These are phyloP conservation scores for Octodon degus DNA, from an alignment of 2,113 vertebrate species.

Conservation along the genomic window DNA sequence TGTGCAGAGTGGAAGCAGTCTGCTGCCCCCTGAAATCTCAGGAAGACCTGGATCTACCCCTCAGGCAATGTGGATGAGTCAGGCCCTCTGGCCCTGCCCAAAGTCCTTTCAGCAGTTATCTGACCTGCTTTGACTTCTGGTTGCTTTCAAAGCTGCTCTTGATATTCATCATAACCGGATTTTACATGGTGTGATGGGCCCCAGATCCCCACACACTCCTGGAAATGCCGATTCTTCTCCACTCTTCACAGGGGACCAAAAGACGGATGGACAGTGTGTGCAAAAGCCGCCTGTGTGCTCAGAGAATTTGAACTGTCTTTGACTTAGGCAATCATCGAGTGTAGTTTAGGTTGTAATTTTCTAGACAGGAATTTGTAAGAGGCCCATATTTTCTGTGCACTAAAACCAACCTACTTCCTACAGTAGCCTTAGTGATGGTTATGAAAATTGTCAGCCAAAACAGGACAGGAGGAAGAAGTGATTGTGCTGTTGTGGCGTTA, in stretches of 20 bases:
- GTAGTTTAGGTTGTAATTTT: slow-evolving; percentile 58
- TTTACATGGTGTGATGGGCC: slow-evolving; percentile 59
- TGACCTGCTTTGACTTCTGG: slow-evolving; percentile 76
- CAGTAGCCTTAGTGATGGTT: background rate
- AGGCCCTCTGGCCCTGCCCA: background rate
- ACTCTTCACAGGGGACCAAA: background rate
- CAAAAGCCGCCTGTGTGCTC: background rate
- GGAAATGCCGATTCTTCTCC: background rate
- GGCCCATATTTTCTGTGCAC: slow-evolving; percentile 45
- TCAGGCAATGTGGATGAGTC: slow-evolving; percentile 45
- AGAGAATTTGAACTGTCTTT: background rate
- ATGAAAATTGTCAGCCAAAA: background rate
- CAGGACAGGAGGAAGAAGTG: background rate
- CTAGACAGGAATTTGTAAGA: slow-evolving; percentile 56
- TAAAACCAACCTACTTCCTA: background rate
- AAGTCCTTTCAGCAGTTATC: slow-evolving; percentile 31
- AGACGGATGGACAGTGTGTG: background rate
- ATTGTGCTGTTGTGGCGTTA: background rate
- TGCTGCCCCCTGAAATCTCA: background rate
- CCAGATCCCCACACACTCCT: background rate
- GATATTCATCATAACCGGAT: slow-evolving; percentile 69
- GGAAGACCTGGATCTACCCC: background rate
- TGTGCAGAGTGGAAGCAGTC: background rate
- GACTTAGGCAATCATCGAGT: slow-evolving; percentile 18
- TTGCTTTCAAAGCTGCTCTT: slow-evolving; percentile 58